A percentile compares a stretch with the other conserved stretches of the same genome.
phyloP scores from a whole-genome alignment of 2,113 vertebrate species.

The Nycticryphes semicollaris region DNA sequence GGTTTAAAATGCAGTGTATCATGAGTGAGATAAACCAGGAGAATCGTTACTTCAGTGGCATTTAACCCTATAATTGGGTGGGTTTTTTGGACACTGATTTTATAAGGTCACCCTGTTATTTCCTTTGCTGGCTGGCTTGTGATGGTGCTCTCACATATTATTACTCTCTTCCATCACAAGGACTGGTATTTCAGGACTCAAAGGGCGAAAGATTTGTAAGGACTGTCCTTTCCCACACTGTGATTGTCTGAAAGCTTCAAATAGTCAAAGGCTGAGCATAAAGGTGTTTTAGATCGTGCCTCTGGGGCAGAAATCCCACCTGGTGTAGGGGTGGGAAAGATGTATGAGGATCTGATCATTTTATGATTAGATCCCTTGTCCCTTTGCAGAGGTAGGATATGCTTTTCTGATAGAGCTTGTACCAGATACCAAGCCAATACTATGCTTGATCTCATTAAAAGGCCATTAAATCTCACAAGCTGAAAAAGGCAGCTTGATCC shows the following conservation, averaged over 20 bases:
- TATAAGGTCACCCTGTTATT: conserved; percentile 45
- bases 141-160: conserved; percentile 16
- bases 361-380: neutral
- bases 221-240: conserved; percentile 40
- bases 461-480: conserved; percentile 45
- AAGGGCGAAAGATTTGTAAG: conserved; percentile 35
- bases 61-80: conserved; percentile 20
- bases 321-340: neutral
- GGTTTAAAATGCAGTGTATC: neutral
- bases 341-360: conserved; percentile 1
- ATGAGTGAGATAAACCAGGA: neutral
- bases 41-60: conserved; percentile 9
- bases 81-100: conserved; percentile 12
- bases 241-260: conserved; percentile 53
- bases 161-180: conserved; percentile 40
- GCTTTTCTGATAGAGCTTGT: neutral
- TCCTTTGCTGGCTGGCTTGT: conserved; percentile 6
- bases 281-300: conserved; percentile 27
- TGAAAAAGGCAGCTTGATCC: conserved; percentile 46
- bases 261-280: conserved; percentile 15
- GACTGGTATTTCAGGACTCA: conserved; percentile 53
- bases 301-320: conserved; percentile 41
- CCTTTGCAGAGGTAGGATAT: neutral
- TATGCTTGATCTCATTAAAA: conserved; percentile 36
- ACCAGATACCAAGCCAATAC: conserved; percentile 26